Base-by-base conservation (phyloP, 1,140 invertebrate genomes). In the Antheraea pernyi region DNA sequence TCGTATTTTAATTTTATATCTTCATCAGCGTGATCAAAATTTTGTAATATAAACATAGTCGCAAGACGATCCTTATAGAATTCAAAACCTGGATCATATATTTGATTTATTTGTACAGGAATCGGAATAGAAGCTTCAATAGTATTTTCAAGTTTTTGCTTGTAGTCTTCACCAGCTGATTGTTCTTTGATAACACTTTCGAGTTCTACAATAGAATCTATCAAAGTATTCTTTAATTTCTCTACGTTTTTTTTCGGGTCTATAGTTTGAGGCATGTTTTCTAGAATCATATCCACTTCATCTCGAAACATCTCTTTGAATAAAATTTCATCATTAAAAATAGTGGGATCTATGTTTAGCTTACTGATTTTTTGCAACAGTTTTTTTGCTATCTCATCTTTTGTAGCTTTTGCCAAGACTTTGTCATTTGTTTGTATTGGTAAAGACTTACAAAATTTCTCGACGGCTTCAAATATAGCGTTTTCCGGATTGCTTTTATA, bases 51-150 rank as follows among this genome's bases (percentile, higher is more conserved):
- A 30, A 30, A 30, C 22, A 30, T 30, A 30, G 22, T 30, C 22
- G 78, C 77, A 67, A 85, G 71, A 7, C 70, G 73, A 67, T 77
- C 77, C 71, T 85, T 84, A 18, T 83, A 84, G 19, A 85, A 75
- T 72, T 84, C 82, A 73, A 83, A 85, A 48, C 73, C 75, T 59
- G 80, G 79, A 70, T 76, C 78, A 37, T 70, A 69, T 16, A 68
- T 65, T 53, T 75, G 63, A 9, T 67, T 67, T 4, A 42, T 42
- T 9, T 37, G 42, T 0, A 76, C n/a, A 22, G 80, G 77, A 75
- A 74, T 68, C 8, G 79, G 80, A 2, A 85, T 42, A 5, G 84
- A 81, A 4, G 73, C 59, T 18, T 60, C 59, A 39, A 65, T 39
- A 30, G 22, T 30, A 30, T 30, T 30, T 30, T 30, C 22, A 30